A percentile compares a stretch with the other conserved stretches of the same genome.
These are phyloP conservation scores for Ctenicera cuprea DNA, from an alignment of 2,888 invertebrate species.

Conservation along the genomic window DNA sequence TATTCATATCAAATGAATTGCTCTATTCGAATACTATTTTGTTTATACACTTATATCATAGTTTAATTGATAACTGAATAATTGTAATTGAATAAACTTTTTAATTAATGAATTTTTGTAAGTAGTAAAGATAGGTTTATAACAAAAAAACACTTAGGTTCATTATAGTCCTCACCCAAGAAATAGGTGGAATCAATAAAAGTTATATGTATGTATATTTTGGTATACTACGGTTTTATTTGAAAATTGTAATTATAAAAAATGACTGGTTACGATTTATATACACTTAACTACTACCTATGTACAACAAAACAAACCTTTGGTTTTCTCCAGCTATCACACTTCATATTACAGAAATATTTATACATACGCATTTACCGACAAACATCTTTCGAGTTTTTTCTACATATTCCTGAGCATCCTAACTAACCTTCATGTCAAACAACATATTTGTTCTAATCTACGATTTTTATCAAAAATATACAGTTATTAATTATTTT, in stretches of 20 bases:
- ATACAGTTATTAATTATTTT: slow-evolving; percentile 1
- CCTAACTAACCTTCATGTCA: slow-evolving; percentile 60
- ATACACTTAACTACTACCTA: slow-evolving; percentile 17
- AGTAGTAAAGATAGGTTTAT: too few species aligned
- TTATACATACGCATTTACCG: slow-evolving; percentile 29
- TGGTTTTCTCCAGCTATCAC: slow-evolving; percentile 81
- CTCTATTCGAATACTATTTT: too few species aligned
- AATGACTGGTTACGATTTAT: slow-evolving; percentile 27
- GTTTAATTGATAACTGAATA: too few species aligned
- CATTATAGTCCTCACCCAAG: too few species aligned
- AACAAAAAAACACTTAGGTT: too few species aligned
- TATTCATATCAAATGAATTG: too few species aligned
- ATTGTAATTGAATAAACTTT: too few species aligned
- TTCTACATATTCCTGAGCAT: slow-evolving; percentile 65
- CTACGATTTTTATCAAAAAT: slow-evolving; percentile 20
- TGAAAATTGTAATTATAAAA: slow-evolving; percentile 12
- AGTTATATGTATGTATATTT: not conserved
- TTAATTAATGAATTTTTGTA: too few species aligned
- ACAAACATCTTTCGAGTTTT: slow-evolving; percentile 48
- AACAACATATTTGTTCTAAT: slow-evolving; percentile 10
- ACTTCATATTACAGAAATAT: slow-evolving; percentile 61
- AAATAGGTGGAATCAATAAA: too few species aligned
- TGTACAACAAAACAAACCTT: slow-evolving; percentile 73
- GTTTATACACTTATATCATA: too few species aligned
- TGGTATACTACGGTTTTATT: slow-evolving; percentile 23